Base-by-base conservation (phyloP, 2,888 invertebrate species). In the Pollenia griseotomentosa region DNA sequence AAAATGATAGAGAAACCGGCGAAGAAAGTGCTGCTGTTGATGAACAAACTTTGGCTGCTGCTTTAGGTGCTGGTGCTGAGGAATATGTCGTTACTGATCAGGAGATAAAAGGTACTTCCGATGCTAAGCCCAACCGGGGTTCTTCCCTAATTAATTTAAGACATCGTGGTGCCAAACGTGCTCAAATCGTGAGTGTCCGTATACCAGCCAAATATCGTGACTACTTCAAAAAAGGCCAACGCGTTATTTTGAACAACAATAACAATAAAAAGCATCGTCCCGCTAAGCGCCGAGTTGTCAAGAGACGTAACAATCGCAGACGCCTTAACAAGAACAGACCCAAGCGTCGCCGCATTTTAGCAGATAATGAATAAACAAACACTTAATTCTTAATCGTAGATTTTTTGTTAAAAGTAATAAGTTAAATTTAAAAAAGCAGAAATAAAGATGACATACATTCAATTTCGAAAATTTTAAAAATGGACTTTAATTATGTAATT, bases 171-270 rank as follows among this genome's bases (percentile, higher is more conserved):
- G 88, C 75, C 3, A 90, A 91, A 8, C 90, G 89, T 14, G 91
- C 89, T 2, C 90, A 92, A 80, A 66, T 88, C 70, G 87, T 93
- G 53, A 90, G 90, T 53, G 90, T 93, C 1, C 90, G 92, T 1
- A 89, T 93, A 14, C 93, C 93, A 2, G 90, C 90, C 3, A 89
- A 91, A 12, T 92, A 93, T 63, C 89, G 91, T 11, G 90, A 90
- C 63, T 92, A 91, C 86, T 93, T 92, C 88, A 90, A 91, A 87
- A 92, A 91, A 61, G 93, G 93, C 7, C 92, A 91, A 74, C 91
- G 90, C 65, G 90, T 92, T n/a, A 89, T 90, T 89, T 80, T 92
- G 23, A 92, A 90, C 74, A 68, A 65, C 11, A 70, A 73, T 14
- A 68, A 61, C 11, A 70, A 73, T 14, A 80, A 61, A 10, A 65